Conservation (phyloP, 2,797 vertebrate species). For the Eurystomus glaucurus region DNA sequence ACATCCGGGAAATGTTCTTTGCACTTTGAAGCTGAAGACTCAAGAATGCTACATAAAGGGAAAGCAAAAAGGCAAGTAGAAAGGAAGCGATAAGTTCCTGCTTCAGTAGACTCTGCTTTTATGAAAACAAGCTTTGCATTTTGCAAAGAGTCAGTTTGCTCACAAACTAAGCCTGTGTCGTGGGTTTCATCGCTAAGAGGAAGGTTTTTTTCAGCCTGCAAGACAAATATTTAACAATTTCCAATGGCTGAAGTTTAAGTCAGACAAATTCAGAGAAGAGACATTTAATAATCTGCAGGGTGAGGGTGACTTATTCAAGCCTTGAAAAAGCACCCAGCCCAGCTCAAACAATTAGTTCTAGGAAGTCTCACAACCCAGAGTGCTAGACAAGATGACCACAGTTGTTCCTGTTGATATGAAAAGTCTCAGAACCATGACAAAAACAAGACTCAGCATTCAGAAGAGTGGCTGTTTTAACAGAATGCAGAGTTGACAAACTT, state of each 20-base stretch:
- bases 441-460: background rate
- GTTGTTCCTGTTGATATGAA: background rate
- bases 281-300: background rate
- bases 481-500: background rate
- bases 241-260: background rate
- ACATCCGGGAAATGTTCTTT: slow-evolving; percentile 22
- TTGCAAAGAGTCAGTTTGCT: background rate
- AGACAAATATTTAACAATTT: slow-evolving; percentile 1
- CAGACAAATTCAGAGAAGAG: background rate
- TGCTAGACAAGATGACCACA: background rate
- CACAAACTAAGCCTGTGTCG: background rate
- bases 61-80: slow-evolving; percentile 29
- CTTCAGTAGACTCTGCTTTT: slow-evolving; percentile 18
- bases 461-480: background rate
- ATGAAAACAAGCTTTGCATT: slow-evolving; percentile 55
- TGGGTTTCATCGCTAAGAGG: background rate
- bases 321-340: background rate
- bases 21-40: slow-evolving; percentile 28
- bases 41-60: background rate
- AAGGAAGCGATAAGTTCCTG: slow-evolving; percentile 60
- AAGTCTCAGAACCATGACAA: background rate
- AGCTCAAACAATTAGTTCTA: background rate
- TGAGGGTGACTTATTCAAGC: background rate
- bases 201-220: background rate
- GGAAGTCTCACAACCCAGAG: background rate